phyloP scores from a whole-genome alignment of 2,797 vertebrate species.

The Pampus argenteus region DNA sequence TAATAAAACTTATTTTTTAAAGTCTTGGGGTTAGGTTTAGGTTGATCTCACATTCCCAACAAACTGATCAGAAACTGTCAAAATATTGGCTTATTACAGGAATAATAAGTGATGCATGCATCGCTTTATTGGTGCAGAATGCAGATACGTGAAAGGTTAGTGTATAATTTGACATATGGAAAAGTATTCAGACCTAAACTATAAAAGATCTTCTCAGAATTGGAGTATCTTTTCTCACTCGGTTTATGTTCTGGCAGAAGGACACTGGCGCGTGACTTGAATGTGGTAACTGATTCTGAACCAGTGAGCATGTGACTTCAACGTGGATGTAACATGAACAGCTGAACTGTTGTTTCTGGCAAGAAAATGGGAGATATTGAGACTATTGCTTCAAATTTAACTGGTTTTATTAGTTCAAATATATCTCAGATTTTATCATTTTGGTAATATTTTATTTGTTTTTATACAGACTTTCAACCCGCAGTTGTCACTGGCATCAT shows the following conservation, averaged over 20 bases:
- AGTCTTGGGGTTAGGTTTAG: neutral
- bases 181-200: conserved; percentile 10
- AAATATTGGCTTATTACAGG: too few species aligned
- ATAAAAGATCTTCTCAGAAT: conserved; percentile 15
- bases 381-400: neutral
- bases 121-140: too few species aligned
- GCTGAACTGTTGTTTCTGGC: conserved; percentile 30
- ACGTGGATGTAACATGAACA: conserved; percentile 16
- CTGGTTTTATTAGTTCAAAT: conserved; percentile 3
- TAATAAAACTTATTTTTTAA: too few species aligned
- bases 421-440: neutral
- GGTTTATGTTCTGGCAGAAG: conserved; percentile 35
- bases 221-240: conserved; percentile 24
- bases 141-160: neutral
- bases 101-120: too few species aligned
- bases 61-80: too few species aligned
- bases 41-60: neutral
- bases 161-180: conserved; percentile 2
- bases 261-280: conserved; percentile 45
- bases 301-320: conserved; percentile 39
- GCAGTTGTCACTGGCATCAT: neutral
- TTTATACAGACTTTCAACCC: neutral
- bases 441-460: neutral
- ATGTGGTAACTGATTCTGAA: conserved; percentile 17
- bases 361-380: conserved; percentile 10